Conservation (phyloP, 2,888 invertebrate species). For the Tachina lurida region DNA sequence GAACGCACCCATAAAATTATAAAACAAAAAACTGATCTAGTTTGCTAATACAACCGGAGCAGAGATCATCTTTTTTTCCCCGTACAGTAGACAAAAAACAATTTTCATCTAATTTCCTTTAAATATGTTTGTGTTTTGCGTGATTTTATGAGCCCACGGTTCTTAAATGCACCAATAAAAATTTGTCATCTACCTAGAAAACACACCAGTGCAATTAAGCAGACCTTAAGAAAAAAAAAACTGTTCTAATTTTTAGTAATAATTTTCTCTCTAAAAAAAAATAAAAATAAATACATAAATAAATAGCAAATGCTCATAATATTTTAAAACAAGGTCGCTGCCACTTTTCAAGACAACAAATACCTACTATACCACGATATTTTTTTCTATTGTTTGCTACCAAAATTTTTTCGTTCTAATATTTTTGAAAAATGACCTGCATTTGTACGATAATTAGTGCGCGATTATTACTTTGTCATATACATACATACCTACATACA, state of each 20-base stretch:
- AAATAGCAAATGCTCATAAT: slow-evolving; percentile 48
- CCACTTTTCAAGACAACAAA: slow-evolving; percentile 2
- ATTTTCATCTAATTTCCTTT: slow-evolving; percentile 13
- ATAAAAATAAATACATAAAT: slow-evolving; percentile 67
- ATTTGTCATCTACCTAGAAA: slow-evolving; percentile 20
- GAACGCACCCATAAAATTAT: slow-evolving; percentile 57
- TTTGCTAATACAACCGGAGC: slow-evolving; percentile 74
- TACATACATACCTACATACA: background rate
- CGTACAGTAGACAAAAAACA: slow-evolving; percentile 7
- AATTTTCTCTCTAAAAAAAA: slow-evolving; percentile 70
- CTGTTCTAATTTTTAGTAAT: slow-evolving; percentile 79
- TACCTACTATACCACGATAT: background rate
- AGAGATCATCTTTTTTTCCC: slow-evolving; percentile 54
- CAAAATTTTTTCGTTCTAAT: background rate
- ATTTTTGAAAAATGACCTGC: slow-evolving; percentile 59
- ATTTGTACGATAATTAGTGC: slow-evolving; percentile 76
- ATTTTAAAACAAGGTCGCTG: slow-evolving; percentile 67
- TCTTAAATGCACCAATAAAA: slow-evolving; percentile 48
- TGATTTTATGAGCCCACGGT: slow-evolving; percentile 38
- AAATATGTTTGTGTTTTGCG: slow-evolving; percentile 6
- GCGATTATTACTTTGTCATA: slow-evolving; percentile 75
- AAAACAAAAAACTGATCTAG: slow-evolving; percentile 77
- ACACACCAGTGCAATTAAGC: background rate
- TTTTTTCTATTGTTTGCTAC: background rate
- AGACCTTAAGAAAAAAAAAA: slow-evolving; percentile 66